A percentile compares a stretch with the other conserved stretches of the same genome.
These are phyloP conservation scores for Eledone cirrhosa DNA, from an alignment of 2,888 invertebrate genomes.

Conservation along the genomic window DNA sequence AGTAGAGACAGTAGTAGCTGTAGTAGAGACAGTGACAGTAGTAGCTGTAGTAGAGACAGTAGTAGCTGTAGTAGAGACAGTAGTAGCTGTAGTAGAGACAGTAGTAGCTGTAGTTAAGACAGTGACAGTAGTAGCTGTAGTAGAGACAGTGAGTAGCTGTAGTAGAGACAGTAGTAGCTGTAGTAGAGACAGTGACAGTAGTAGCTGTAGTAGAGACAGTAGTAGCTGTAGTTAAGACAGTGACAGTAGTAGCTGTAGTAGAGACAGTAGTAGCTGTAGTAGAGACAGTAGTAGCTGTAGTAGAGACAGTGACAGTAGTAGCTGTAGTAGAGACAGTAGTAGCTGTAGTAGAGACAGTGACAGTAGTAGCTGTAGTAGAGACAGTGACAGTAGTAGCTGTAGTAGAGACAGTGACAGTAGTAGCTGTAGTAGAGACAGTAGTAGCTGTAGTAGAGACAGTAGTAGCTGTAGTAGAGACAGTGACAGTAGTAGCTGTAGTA, in stretches of 20 bases:
- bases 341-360: neutral
- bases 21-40: neutral
- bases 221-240: too few relatives aligned
- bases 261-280: neutral
- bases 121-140: neutral
- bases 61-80: neutral
- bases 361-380: neutral
- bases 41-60: neutral
- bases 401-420: too few relatives aligned
- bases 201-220: neutral
- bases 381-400: neutral
- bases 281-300: neutral
- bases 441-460: neutral
- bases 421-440: neutral
- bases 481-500: neutral
- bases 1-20: neutral
- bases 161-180: neutral
- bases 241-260: neutral
- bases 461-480: neutral
- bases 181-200: neutral
- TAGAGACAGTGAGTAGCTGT: neutral
- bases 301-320: neutral
- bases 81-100: neutral
- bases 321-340: neutral
- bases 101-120: neutral